phyloP scores from a whole-genome alignment of 2,888 invertebrate genomes.

The Dryadula phaetusa region DNA sequence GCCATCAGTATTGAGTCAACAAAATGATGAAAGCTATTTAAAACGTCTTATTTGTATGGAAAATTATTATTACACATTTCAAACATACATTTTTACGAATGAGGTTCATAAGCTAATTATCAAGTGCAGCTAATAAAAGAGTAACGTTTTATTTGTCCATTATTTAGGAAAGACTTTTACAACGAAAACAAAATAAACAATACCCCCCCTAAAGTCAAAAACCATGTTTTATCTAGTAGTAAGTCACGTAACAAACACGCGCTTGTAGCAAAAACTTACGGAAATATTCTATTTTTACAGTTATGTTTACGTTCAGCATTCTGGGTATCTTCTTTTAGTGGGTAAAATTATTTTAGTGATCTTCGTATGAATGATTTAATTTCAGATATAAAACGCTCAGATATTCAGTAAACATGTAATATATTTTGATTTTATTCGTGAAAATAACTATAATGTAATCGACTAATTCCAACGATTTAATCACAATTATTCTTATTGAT shows the following conservation, averaged over 20 bases:
- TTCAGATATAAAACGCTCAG: conserved; percentile 6
- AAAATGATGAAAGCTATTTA: too few relatives aligned
- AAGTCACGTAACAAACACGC: conserved; percentile 30
- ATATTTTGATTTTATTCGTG: background rate
- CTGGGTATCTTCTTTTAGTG: conserved; percentile 35
- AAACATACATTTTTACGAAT: too few relatives aligned
- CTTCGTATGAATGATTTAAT: background rate
- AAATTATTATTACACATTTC: too few relatives aligned
- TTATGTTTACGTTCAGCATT: conserved; percentile 44
- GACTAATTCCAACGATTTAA: too few relatives aligned
- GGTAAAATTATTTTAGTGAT: conserved; percentile 7
- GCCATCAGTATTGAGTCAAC: too few relatives aligned
- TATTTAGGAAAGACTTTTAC: background rate
- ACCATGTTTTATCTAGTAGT: conserved; percentile 10
- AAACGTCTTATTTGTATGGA: too few relatives aligned
- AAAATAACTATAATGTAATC: too few relatives aligned
- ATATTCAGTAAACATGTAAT: background rate
- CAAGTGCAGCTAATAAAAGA: too few relatives aligned
- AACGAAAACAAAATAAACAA: background rate
- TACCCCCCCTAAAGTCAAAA: conserved; percentile 4
- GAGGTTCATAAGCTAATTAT: too few relatives aligned
- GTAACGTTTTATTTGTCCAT: background rate
- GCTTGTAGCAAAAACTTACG: conserved; percentile 33
- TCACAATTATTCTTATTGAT: too few relatives aligned
- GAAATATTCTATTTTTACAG: conserved; percentile 43